Evolutionary conservation across 2,888 invertebrate genomes (phyloP).

Genomic region (Tipula vernalis): DNA sequence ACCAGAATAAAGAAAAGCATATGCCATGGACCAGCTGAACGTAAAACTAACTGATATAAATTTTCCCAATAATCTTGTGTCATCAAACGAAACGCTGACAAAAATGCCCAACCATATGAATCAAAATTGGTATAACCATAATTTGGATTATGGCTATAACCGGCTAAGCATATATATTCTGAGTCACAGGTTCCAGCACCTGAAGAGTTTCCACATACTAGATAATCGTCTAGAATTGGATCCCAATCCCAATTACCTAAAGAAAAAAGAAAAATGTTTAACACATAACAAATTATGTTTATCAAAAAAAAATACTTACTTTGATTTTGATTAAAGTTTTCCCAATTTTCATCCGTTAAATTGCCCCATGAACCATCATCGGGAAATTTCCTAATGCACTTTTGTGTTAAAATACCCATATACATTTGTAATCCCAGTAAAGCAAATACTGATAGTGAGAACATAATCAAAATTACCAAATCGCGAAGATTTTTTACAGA

Average conservation of each 20-base stretch:
- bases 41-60: slow-evolving; percentile 90
- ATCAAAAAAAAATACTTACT: slow-evolving; percentile 42
- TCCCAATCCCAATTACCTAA: slow-evolving; percentile 28
- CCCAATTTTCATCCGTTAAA: slow-evolving; percentile 72
- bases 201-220: slow-evolving; percentile 83
- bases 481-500: slow-evolving; percentile 98
- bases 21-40: slow-evolving; percentile 95
- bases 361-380: slow-evolving; percentile 81
- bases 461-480: slow-evolving; percentile 98
- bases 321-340: slow-evolving; percentile 63
- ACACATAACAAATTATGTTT: no score
- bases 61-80: slow-evolving; percentile 99
- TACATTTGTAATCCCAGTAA: slow-evolving; percentile 98
- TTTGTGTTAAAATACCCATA: slow-evolving; percentile 93
- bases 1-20: slow-evolving; percentile 97
- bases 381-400: slow-evolving; percentile 84
- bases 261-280: neutral
- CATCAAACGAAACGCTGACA: slow-evolving; percentile 96
- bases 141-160: slow-evolving; percentile 88
- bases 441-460: slow-evolving; percentile 96
- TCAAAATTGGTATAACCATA: slow-evolving; percentile 97
- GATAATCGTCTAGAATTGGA: slow-evolving; percentile 43
- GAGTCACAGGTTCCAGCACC: slow-evolving; percentile 82
- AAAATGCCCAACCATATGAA: slow-evolving; percentile 93
- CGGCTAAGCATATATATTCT: slow-evolving; percentile 81